Conservation (phyloP, 2,797 vertebrate species). For the Mus caroli region DNA sequence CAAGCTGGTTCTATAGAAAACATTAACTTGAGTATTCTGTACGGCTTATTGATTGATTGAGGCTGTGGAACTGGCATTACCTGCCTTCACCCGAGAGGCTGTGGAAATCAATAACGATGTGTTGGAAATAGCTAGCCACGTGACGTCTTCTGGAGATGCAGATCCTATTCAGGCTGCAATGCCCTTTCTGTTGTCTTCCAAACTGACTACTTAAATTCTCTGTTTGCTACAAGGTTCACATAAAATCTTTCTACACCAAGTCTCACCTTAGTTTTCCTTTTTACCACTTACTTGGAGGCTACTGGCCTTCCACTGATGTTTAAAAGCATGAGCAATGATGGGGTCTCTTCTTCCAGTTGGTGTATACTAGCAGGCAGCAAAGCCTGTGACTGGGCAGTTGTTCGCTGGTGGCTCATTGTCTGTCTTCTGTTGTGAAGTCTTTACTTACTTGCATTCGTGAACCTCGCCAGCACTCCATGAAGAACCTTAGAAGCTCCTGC, state of each 20-base stretch:
- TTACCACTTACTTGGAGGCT: background rate
- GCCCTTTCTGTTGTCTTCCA: background rate
- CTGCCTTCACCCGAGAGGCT: slow-evolving; percentile 16
- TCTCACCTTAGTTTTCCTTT: background rate
- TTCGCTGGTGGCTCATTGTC: background rate
- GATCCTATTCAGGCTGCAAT: background rate
- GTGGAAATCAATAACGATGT: background rate
- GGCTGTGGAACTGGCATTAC: background rate
- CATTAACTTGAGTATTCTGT: background rate
- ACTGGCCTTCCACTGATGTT: background rate
- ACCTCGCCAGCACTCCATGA: background rate
- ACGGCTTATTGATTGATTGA: background rate
- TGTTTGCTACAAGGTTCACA: background rate
- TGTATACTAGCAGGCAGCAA: background rate
- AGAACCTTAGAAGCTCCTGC: background rate
- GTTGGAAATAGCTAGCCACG: background rate
- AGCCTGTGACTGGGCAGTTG: background rate
- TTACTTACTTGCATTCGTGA: background rate
- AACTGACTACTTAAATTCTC: background rate
- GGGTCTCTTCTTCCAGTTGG: background rate
- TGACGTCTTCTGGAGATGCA: background rate
- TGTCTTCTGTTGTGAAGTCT: background rate
- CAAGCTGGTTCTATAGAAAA: slow-evolving; percentile 26
- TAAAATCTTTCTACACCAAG: background rate
- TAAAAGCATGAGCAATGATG: background rate